These are phyloP conservation scores for Onychomys leucogaster DNA, from an alignment of 2,797 vertebrate genomes.

Conservation along the genomic window DNA sequence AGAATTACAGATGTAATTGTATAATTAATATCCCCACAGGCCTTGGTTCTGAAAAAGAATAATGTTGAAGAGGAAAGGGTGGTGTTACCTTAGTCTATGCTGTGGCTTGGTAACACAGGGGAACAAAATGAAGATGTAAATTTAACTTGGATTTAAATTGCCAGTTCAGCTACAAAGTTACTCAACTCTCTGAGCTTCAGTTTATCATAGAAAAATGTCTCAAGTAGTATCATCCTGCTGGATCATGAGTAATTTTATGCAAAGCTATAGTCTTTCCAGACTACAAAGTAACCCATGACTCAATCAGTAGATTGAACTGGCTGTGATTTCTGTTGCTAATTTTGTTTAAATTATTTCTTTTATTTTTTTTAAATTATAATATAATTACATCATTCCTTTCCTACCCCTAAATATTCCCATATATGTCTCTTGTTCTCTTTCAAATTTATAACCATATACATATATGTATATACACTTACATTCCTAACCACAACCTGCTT, in stretches of 20 bases:
- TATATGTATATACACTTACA: neutral
- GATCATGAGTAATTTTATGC: neutral
- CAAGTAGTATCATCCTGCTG: neutral
- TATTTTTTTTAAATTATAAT: neutral
- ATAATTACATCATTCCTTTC: neutral
- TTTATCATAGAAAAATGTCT: neutral
- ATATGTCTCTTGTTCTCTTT: neutral
- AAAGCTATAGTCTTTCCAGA: neutral
- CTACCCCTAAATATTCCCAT: neutral
- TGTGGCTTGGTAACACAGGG: neutral
- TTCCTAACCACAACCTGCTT: neutral
- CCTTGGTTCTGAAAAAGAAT: constrained; percentile 52
- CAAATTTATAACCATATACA: neutral
- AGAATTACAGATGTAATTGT: neutral
- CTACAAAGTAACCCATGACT: neutral
- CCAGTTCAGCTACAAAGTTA: neutral
- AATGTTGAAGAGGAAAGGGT: neutral
- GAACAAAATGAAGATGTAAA: neutral
- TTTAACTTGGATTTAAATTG: neutral
- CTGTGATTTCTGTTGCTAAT: neutral
- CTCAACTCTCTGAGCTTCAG: neutral
- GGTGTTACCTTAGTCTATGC: neutral
- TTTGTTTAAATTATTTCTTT: neutral
- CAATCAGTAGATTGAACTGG: neutral
- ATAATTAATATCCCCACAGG: neutral